phyloP scores from a whole-genome alignment of 2,888 invertebrate species.

The Athalia cordata region DNA sequence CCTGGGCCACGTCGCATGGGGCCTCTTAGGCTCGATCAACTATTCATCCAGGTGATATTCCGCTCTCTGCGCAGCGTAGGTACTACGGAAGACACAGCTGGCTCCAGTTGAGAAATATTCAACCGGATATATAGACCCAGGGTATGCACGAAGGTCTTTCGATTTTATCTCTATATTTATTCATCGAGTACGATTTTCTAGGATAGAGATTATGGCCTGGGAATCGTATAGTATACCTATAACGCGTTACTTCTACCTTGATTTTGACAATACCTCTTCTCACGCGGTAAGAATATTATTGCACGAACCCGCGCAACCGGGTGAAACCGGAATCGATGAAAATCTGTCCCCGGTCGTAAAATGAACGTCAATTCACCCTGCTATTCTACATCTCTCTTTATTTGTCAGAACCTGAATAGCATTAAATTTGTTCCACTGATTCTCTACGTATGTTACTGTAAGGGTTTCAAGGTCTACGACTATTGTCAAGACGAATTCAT shows the following conservation, averaged over 20 bases:
- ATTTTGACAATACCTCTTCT: background rate
- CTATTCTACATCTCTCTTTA: no score
- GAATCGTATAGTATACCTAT: background rate
- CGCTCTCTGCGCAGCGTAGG: conserved; percentile 21
- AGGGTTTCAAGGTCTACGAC: no score
- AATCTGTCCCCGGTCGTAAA: background rate
- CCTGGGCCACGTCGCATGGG: conserved; percentile 54
- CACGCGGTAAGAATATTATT: background rate
- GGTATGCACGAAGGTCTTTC: background rate
- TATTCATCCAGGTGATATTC: conserved; percentile 55
- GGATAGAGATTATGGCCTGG: conserved; percentile 14
- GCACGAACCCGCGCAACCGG: background rate
- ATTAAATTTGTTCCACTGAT: no score
- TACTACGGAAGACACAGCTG: conserved; percentile 23
- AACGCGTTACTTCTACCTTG: background rate
- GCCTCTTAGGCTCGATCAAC: conserved; percentile 62
- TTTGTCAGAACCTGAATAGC: no score
- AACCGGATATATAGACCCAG: background rate
- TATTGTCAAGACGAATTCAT: no score
- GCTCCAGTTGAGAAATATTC: conserved; percentile 31
- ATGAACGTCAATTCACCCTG: no score
- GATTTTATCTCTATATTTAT: conserved; percentile 26
- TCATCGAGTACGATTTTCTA: conserved; percentile 14
- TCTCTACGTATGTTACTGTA: no score
- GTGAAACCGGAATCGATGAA: background rate